phyloP scores from a whole-genome alignment of 2,888 invertebrate genomes.

The Magallana nippona region DNA sequence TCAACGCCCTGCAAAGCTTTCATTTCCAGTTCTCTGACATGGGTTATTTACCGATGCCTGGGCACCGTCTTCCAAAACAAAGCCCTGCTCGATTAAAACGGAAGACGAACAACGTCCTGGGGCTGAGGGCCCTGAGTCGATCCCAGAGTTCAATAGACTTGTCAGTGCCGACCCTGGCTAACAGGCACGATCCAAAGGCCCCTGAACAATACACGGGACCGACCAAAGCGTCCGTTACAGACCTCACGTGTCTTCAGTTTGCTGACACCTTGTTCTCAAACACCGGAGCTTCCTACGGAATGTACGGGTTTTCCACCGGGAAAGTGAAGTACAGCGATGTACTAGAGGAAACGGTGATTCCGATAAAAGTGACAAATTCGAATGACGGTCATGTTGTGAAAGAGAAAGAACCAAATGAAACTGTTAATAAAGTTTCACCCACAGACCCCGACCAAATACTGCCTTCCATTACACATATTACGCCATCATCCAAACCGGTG shows the following conservation, averaged over 20 bases:
- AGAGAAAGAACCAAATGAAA: not conserved
- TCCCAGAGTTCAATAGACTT: slow-evolving; percentile 42
- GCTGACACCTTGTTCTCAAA: slow-evolving; percentile 43
- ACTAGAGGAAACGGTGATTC: slow-evolving; percentile 34
- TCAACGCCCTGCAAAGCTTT: slow-evolving; percentile 40
- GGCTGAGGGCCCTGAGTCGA: slow-evolving; percentile 34
- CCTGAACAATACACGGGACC: not conserved
- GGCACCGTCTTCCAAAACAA: slow-evolving; percentile 36
- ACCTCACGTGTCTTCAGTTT: slow-evolving; percentile 44
- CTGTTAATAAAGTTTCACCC: not conserved
- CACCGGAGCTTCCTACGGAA: slow-evolving; percentile 3
- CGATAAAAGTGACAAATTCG: not conserved
- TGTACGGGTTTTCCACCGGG: slow-evolving; percentile 39
- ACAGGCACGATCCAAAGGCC: not conserved
- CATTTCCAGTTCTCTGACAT: slow-evolving; percentile 43
- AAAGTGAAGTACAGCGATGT: slow-evolving; percentile 44
- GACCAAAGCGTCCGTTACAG: slow-evolving; percentile 41
- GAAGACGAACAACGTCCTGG: slow-evolving; percentile 24
- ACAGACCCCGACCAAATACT: not conserved
- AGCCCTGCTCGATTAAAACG: not conserved
- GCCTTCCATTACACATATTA: slow-evolving; percentile 8
- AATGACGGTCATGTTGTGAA: slow-evolving; percentile 20
- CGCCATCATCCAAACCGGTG: slow-evolving; percentile 19
- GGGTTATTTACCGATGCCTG: slow-evolving; percentile 35
- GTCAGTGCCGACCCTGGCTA: not conserved